Base-by-base conservation (phyloP, 1,140 invertebrate species). In the Bombus superbus region DNA sequence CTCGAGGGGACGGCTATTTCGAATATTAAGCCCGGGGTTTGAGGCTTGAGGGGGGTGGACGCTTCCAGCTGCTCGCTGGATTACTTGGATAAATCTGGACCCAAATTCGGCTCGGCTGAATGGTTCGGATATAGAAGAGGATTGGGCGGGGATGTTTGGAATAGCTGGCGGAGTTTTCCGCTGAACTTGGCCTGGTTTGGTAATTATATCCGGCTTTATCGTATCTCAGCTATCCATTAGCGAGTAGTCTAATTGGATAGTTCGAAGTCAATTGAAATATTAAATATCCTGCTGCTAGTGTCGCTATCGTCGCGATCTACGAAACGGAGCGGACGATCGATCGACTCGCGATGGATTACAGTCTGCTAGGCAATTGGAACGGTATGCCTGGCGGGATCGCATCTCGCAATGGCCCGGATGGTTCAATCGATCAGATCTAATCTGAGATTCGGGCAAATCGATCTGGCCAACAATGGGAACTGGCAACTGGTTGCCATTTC, bases 51-150 rank as follows among this genome's bases (percentile, higher is more conserved):
- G 32, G 32, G 32, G 25, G 9, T 6, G 59, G 38, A 59, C 13
- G 72, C 32, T 75, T 28, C 18, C 75, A 77, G 75, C 75, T 77
- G 75, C 53, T 77, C 75, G 35, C 25, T 10, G 28, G 53, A 59
- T 77, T 77, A 59, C 75, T 77, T n/a, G 53, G 75, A 32, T 59
- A 77, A 77, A 77, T 77, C 75, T 77, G 75, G 38, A 62, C 75
- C 53, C 25, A 64, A 78, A 78, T 64, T 78, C 11, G 59, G 59
- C n/a, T 42, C 28, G n/a, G 38, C 57, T 38, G 69, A 40, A 40
- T 71, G 38, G 38, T 40, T 40, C 38, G 4, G 68, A 62, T 40
- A 22, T 22, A 22, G 66, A 28, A 25, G 10, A 40, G 25, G 68
- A n/a, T 6, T n/a, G 72, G 18, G 42, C 2, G 42, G 3, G 32